Evolutionary conservation across 2,797 vertebrate genomes (phyloP).

Genomic region (Botia almorhae): DNA sequence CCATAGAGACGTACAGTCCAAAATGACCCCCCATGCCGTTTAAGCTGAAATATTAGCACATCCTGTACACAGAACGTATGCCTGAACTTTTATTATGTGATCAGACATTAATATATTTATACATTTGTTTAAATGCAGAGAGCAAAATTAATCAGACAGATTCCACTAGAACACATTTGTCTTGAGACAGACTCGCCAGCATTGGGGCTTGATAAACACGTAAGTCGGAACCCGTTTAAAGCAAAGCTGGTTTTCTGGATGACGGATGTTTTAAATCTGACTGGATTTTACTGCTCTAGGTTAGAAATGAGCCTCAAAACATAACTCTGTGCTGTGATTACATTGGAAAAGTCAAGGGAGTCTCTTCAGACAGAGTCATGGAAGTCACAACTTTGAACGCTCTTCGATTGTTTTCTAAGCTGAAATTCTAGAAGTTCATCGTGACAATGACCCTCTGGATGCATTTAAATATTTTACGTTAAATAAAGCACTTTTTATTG

Average conservation of each 20-base stretch:
- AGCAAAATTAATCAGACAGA: conserved; percentile 68
- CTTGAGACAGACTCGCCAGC: conserved; percentile 71
- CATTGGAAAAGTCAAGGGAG: conserved; percentile 64
- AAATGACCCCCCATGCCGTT: not conserved
- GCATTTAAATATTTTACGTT: not conserved
- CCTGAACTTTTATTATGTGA: not conserved
- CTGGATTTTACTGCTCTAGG: conserved; percentile 51
- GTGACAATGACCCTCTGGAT: not conserved
- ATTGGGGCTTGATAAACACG: conserved; percentile 65
- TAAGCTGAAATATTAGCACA: not conserved
- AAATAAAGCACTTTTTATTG: too few relatives aligned
- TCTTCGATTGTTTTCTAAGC: conserved; percentile 65
- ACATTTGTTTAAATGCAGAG: conserved; percentile 59
- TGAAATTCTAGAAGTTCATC: conserved; percentile 22
- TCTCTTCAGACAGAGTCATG: conserved; percentile 60
- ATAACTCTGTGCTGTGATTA: conserved; percentile 62
- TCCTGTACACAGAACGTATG: too few relatives aligned
- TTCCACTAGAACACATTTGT: conserved; percentile 75
- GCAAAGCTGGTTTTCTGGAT: not conserved
- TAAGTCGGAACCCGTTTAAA: conserved; percentile 41
- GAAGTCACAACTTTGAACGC: conserved; percentile 67
- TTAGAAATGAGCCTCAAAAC: conserved; percentile 68
- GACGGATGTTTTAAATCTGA: not conserved
- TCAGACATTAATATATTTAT: not conserved
- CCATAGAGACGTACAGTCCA: conserved; percentile 8